Evolutionary conservation across 2,888 invertebrate species (phyloP), one percentile per base, ranked within the genome.

Genomic region (Tachina fera): DNA sequence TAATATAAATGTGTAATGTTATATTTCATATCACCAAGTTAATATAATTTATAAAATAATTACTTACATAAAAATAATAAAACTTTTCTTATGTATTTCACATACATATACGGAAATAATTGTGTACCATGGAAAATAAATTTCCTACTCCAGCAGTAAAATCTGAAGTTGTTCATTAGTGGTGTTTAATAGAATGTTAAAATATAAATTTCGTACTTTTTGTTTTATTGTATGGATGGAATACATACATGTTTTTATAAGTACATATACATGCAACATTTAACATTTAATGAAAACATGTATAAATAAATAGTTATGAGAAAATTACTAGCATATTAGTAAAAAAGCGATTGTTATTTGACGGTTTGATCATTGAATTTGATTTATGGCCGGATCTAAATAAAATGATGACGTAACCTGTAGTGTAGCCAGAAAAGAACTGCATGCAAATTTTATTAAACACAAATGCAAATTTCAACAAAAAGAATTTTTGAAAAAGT

Each of bases 111-210:
- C 0, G 14, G 1, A 78, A 71, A 61, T 63, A 9, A 51, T 51
- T 71, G 41, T 22, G 43, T 3, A 16, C n/a, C 39, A 16, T 53
- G n/a, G 60, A 61, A 51, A 53, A 71, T 71, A 53, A 31, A 8
- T 41, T 56, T 45, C 13, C 53, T 47, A 22, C 11, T 71, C 13
- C 3, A 43, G 39, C 41, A 45, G 9, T 53, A 31, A 11, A 22
- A 71, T 49, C 9, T 67, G 31, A 74, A 74, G 67, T 60, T 74
- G 58, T 68, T 81, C 80, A 68, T 81, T 81, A 81, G 68, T 61
- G 68, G 19, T n/a, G 45, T 70, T 75, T 68, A 53, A 39, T 74
- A 58, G 19, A 58, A 39, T 58, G 14, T 47, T 39, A 47, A 56
- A 43, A 56, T 58, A 67, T 47, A 43, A 41, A 56, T 19, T 61